Evolutionary conservation across 2,113 vertebrate genomes (phyloP), one percentile per base, ranked within the genome.

Genomic region (Poeciliopsis prolifica): DNA sequence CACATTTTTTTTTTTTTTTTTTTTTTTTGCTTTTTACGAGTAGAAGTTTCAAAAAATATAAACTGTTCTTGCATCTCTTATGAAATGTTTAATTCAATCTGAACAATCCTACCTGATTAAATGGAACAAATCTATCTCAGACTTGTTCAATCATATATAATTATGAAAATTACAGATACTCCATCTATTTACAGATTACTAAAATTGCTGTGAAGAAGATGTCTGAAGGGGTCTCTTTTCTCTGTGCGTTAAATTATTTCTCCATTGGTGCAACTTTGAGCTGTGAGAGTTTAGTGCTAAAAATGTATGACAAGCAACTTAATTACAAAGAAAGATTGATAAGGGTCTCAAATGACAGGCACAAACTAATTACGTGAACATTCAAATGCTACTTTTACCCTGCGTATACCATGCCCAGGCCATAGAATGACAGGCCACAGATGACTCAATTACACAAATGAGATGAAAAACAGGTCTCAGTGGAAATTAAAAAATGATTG

Each of bases 361-460:
- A 67, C 24, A 81, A 75, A 82, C 60, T 87, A 84, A 91, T 91
- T 88, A 88, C 77, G 78, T 79, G 31, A 82, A 75, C 42, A 76
- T 86, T 86, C 64, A 61, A 87, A 85, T 75, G 44, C 30, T 75
- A 48, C 74, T 61, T 88, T 87, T 80, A 71, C 65, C 66, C 61
- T 74, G 66, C 79, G 72, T 58, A 75, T 75, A 73, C 67, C 58
- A 28, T 28, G 54, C 66, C 68, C 71, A 69, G 69, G 77, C 72
- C 72, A 62, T 74, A 61, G 87, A 83, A 65, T 79, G 13, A 79
- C 75, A 80, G 35, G 12, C 65, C 64, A 54, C 76, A 77, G 74
- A 88, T 12, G 72, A 58, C 76, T 88, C 77, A 87, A 80, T 82
- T 84, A 74, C 31, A 66, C 64, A 83, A 61, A 81, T 77, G 61